Percentiles rank a stretch among this genome's conserved stretches.
Conservation (phyloP, 2,797 vertebrate species). For the Sebastes nivosus region DNA sequence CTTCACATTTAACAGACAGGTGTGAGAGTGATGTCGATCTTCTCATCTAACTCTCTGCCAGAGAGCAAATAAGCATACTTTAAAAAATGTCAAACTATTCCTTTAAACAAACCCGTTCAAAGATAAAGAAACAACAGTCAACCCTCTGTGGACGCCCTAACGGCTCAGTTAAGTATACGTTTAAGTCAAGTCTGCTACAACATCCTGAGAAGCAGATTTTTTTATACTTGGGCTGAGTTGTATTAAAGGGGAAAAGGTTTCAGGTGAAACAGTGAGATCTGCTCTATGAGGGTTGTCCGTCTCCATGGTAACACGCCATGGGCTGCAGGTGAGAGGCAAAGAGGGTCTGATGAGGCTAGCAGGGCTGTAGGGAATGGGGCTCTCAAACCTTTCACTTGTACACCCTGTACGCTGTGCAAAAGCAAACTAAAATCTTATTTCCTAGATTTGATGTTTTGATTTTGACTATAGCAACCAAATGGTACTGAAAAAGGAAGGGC, state of each 20-base stretch:
- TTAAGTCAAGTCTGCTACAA: conserved; percentile 2
- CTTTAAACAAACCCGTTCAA: neutral
- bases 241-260: conserved; percentile 25
- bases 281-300: conserved; percentile 86
- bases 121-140: conserved; percentile 81
- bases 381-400: conserved; percentile 50
- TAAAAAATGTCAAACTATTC: conserved; percentile 3
- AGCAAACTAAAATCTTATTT: conserved; percentile 24
- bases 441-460: neutral
- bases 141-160: conserved; percentile 79
- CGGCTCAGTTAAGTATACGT: neutral
- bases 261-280: conserved; percentile 44
- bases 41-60: conserved; percentile 7
- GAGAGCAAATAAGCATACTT: conserved; percentile 10
- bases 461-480: neutral
- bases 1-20: neutral
- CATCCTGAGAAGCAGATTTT: conserved; percentile 6
- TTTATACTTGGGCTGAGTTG: conserved; percentile 33
- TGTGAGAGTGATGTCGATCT: neutral
- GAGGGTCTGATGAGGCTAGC: conserved; percentile 70
- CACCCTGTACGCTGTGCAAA: conserved; percentile 9
- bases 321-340: conserved; percentile 78
- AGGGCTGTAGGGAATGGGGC: conserved; percentile 77
- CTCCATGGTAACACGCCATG: conserved; percentile 90
- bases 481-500: neutral